Evolutionary conservation across 2,888 invertebrate species (phyloP).

Genomic region (Galerucella nymphaeae): DNA sequence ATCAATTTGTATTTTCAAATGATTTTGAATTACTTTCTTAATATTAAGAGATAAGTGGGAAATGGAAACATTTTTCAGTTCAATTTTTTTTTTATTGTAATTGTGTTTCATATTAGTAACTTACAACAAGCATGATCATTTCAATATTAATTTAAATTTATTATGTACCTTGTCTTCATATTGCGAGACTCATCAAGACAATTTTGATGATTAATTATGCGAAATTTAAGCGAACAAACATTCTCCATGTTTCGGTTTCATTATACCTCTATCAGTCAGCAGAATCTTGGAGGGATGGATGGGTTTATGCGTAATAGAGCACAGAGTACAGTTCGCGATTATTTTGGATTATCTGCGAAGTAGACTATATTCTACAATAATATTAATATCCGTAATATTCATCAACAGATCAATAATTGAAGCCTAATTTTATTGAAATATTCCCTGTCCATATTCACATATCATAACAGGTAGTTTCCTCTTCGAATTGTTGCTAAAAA

Average conservation of each 20-base stretch:
- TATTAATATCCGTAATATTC: too few species aligned
- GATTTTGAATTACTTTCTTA: too few species aligned
- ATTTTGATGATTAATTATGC: background rate
- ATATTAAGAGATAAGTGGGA: too few species aligned
- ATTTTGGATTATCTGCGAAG: constrained; percentile 9
- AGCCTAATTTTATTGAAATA: too few species aligned
- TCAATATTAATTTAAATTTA: background rate
- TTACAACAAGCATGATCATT: background rate
- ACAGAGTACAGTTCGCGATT: background rate
- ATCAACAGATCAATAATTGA: too few species aligned
- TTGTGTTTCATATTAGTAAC: too few species aligned
- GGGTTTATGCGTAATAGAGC: background rate
- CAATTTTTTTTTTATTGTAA: too few species aligned
- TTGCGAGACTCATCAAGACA: background rate
- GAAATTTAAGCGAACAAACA: background rate
- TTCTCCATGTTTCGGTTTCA: background rate
- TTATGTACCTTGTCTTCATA: background rate
- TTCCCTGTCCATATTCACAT: too few species aligned
- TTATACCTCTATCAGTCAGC: background rate
- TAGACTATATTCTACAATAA: background rate
- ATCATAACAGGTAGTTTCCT: too few species aligned
- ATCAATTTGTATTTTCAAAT: too few species aligned
- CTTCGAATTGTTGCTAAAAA: too few species aligned
- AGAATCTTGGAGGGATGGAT: background rate
- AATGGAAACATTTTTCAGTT: too few species aligned